phyloP scores from a whole-genome alignment of 2,797 vertebrate species.

The Coccyzus lansbergi region DNA sequence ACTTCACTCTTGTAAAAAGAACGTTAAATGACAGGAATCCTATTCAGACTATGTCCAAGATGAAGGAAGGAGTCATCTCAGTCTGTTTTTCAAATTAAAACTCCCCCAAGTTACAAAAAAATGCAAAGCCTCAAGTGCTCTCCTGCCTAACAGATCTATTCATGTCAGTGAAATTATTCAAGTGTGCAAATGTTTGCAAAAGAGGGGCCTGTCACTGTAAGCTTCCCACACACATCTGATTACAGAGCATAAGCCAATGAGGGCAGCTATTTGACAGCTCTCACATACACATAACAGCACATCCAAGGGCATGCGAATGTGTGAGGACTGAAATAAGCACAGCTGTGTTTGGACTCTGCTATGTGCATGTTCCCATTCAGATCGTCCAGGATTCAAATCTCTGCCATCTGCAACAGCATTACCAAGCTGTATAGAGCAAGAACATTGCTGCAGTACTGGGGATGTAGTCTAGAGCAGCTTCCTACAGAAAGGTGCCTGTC shows the following conservation, averaged over 20 bases:
- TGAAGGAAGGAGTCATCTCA: background rate
- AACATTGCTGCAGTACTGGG: rapidly evolving
- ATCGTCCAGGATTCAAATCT: background rate
- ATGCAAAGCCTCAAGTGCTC: background rate
- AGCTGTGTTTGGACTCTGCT: background rate
- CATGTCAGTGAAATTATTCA: background rate
- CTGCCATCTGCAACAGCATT: background rate
- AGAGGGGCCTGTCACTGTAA: background rate
- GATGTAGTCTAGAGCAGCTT: background rate
- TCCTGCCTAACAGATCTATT: background rate
- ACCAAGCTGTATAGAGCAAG: background rate
- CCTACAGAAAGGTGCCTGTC: background rate
- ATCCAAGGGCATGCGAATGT: background rate
- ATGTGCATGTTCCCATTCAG: background rate
- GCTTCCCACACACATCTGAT: background rate
- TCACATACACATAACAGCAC: background rate
- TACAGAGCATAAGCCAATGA: background rate
- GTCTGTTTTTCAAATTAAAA: background rate
- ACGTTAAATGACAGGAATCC: background rate
- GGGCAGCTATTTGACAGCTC: background rate
- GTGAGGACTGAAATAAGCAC: background rate
- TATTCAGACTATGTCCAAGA: background rate
- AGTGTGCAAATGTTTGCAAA: background rate
- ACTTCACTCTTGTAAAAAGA: background rate
- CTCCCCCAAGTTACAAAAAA: background rate